These are phyloP conservation scores for Chamaea fasciata DNA, from an alignment of 2,113 vertebrate genomes.

Conservation along the genomic window DNA sequence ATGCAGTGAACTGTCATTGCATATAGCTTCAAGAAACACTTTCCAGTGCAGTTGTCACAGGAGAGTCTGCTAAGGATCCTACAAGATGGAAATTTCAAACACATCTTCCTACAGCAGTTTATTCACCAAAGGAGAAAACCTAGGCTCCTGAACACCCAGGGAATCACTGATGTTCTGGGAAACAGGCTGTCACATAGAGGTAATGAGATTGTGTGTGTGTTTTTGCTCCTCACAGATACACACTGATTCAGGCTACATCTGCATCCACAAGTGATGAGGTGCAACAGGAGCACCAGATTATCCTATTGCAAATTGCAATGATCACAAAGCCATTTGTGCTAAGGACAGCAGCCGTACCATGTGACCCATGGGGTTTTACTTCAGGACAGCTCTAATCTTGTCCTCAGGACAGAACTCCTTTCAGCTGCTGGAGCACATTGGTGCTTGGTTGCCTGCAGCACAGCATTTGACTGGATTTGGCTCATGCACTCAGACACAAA, in stretches of 20 bases:
- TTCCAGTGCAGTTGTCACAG: not conserved
- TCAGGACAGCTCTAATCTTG: not conserved
- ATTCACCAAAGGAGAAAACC: not conserved
- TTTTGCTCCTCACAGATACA: not conserved
- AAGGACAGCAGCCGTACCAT: not conserved
- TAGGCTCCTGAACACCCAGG: not conserved
- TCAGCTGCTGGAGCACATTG: not conserved
- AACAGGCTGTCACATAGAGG: not conserved
- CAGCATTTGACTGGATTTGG: not conserved
- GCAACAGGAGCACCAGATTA: not conserved
- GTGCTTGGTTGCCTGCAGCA: not conserved
- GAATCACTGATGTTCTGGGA: not conserved
- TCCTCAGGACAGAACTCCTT: not conserved
- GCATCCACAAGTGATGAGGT: not conserved
- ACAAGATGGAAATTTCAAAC: not conserved
- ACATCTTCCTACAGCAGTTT: not conserved
- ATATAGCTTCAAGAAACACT: not conserved
- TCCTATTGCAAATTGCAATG: not conserved
- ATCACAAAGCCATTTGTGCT: not conserved
- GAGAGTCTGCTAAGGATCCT: not conserved
- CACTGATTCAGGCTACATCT: not conserved
- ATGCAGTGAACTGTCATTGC: not conserved
- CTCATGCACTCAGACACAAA: not conserved
- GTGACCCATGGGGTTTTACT: not conserved
- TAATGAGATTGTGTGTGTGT: not conserved